Evolutionary conservation across 1,140 invertebrate species (phyloP), one percentile per base, ranked within the genome.

Genomic region (Neodiprion lecontei): DNA sequence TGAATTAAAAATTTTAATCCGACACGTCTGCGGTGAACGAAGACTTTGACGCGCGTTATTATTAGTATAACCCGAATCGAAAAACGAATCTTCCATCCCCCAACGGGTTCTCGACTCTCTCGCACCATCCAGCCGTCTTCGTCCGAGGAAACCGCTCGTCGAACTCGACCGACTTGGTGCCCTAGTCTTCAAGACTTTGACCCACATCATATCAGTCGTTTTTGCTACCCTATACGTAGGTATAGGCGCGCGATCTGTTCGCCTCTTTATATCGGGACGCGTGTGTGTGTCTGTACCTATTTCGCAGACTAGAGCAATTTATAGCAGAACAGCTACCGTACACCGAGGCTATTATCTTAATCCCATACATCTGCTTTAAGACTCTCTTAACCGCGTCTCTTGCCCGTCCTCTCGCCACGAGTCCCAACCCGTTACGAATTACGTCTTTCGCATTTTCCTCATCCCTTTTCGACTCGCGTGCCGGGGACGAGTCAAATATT

Each of bases 141-240:
- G 53, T 14, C 53, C 47, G 76, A 78, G 74, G 79, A 79, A 74
- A 76, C 80, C 74, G 61, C 79, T 66, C 78, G 66, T 76, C 79
- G 79, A 79, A 81, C 75, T 75, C 78, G 74, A 73, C 72, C 75
- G 80, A 76, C 78, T 74, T 70, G 77, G 76, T 82, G 83, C 82
- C 83, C 83, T 79, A 85, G 82, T 85, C 83, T 77, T 77, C 79
- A 79, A 82, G 83, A 85, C 83, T 85, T 85, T 85, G 83, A 85
- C 83, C 83, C 83, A 85, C 83, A 85, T 85, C 83, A 85, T 85
- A 85, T 83, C 83, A 80, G 82, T 84, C 81, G 83, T 85, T 85
- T 85, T 85, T 83, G 83, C 83, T 78, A 61, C 53, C 53, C 53
- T 61, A 40, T 40, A 40, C 28, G n/a, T 61, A 61, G 53, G 53